Evolutionary conservation across 2,888 invertebrate species (phyloP), one percentile per base, ranked within the genome.

Genomic region (Eudemis profundana): DNA sequence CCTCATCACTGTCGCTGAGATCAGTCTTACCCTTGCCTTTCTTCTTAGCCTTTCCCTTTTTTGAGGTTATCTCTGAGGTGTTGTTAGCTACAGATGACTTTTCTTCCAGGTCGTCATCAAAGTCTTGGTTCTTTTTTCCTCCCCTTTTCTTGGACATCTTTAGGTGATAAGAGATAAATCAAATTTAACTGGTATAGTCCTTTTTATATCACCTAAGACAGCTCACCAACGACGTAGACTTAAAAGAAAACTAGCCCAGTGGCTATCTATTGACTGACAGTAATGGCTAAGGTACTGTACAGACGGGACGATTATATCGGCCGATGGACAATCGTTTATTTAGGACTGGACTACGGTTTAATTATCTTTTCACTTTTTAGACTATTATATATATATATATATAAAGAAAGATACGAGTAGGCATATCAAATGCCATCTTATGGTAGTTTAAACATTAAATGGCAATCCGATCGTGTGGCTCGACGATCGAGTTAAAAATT

Each of bases 101-200:
- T 21, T 89, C 86, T 56, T 93, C 93, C 50, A 93, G 83, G 59
- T 93, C 93, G 21, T 93, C 93, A 47, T 93, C 93, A 0, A 93
- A 76, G 69, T 93, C 93, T 76, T 90, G 89, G 73, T 92, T 93
- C 76, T 94, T 94, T 76, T 94, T 94, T 70, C 86, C 90, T 61
- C 92, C 93, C 68, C 89, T 92, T 82, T 93, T 94, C 78, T 94
- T 94, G 5, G 94, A 94, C 94, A 94, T 94, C 1, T 67, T 75
- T 21, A 51, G 17, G 10, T 42, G 42, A 33, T 47, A 47, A 72
- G 78, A 29, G 19, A 8, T 44, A 66, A 27, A 29, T 33, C 19
- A 44, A 49, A 54, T 14, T 19, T 8, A n/a, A 17, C 15, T 19
- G 29, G 4, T 47, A 36, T 36, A n/a, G 19, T n/a, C n/a, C n/a